A percentile compares a stretch with the other conserved stretches of the same genome.
Conservation (phyloP, 2,113 vertebrate species). For the Globicephala melas region DNA sequence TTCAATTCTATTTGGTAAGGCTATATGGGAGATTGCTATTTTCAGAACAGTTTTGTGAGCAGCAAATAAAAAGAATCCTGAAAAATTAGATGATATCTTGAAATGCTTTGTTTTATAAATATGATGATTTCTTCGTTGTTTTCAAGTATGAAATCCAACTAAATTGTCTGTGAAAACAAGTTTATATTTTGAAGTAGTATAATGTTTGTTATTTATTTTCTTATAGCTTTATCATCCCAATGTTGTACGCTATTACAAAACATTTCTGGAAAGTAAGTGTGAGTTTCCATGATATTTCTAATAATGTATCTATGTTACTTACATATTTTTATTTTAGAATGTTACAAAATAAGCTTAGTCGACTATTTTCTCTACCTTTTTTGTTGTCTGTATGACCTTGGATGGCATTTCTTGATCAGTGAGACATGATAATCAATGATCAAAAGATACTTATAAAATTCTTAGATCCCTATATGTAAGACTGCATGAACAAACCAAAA, state of each 20-base stretch:
- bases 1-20: neutral
- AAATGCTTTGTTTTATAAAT: constrained; percentile 12
- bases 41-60: constrained; percentile 14
- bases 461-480: neutral
- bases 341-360: neutral
- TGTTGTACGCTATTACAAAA: constrained; percentile 92
- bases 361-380: neutral
- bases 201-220: constrained; percentile 49
- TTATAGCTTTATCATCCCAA: constrained; percentile 92
- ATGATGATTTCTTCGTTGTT: neutral
- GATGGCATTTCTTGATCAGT: neutral
- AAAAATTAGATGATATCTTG: neutral
- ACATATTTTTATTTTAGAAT: neutral
- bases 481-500: neutral
- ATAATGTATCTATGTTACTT: neutral
- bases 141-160: neutral
- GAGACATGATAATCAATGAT: neutral
- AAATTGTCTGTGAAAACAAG: neutral
- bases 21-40: neutral
- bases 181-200: neutral
- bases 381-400: neutral
- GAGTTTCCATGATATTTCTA: neutral
- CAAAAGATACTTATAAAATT: neutral
- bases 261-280: constrained; percentile 93
- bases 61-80: neutral